Conservation (phyloP, 1,140 invertebrate genomes). For the Frieseomelitta varia region DNA sequence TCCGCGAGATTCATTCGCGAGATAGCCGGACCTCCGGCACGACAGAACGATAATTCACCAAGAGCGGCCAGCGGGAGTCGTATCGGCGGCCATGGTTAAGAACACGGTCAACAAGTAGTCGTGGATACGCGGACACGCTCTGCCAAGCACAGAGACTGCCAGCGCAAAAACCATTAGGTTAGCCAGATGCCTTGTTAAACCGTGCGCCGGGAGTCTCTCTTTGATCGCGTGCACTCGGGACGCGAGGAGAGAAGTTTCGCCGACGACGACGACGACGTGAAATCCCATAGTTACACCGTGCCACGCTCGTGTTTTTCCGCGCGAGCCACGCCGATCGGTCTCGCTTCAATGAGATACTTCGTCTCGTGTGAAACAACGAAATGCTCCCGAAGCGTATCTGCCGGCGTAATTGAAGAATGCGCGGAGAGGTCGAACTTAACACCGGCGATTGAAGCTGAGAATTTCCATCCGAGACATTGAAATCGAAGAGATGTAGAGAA, state of each 20-base stretch:
- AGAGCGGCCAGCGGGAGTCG: conserved; percentile 42
- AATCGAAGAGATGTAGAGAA: too few species aligned
- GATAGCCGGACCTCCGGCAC: conserved; percentile 69
- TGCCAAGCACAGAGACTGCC: conserved; percentile 50
- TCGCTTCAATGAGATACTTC: neutral
- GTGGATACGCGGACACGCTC: conserved; percentile 65
- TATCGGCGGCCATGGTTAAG: conserved; percentile 59
- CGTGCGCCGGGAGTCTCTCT: neutral
- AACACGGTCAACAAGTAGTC: conserved; percentile 77
- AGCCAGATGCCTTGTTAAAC: conserved; percentile 55
- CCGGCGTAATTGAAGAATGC: neutral
- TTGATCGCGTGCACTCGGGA: conserved; percentile 2
- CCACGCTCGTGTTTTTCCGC: neutral
- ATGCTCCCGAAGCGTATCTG: neutral
- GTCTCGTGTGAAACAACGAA: neutral
- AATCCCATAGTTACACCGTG: neutral
- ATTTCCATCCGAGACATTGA: too few species aligned
- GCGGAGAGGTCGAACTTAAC: neutral
- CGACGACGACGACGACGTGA: neutral
- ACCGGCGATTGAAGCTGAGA: too few species aligned
- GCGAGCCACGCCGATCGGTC: neutral
- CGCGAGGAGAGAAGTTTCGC: neutral
- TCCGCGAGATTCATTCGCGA: conserved; percentile 71
- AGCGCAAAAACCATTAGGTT: conserved; percentile 67
- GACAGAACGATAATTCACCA: conserved; percentile 74